Conservation (phyloP, 2,113 vertebrate species). For the Glaucomys volans region DNA sequence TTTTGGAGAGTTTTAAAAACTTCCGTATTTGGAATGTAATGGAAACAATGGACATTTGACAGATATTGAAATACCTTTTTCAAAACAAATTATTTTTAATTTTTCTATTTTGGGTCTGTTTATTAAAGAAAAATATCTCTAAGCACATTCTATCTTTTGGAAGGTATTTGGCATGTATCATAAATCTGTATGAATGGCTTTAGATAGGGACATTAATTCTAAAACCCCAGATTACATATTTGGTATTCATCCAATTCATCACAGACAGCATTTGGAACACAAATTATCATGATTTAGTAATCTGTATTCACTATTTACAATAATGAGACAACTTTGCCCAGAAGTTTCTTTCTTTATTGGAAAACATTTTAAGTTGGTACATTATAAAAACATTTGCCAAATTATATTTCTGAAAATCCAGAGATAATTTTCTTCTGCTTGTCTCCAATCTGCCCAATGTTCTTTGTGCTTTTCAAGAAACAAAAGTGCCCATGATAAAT, state of each 20-base stretch:
- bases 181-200: background rate
- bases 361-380: slow-evolving; percentile 32
- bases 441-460: background rate
- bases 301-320: background rate
- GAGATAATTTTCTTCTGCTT: slow-evolving; percentile 16
- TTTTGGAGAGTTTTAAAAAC: background rate
- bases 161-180: background rate
- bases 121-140: background rate
- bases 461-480: background rate
- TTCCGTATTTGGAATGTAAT: background rate
- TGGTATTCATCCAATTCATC: background rate
- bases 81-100: background rate
- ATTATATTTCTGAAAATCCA: background rate
- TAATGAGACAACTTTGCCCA: background rate
- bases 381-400: slow-evolving; percentile 18
- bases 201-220: background rate
- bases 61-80: background rate
- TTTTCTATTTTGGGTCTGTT: background rate
- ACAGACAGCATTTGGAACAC: background rate
- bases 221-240: background rate
- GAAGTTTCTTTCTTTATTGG: slow-evolving; percentile 18
- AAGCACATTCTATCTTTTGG: background rate
- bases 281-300: background rate
- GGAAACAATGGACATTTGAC: background rate
- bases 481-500: background rate